Evolutionary conservation across 2,113 vertebrate species (phyloP).

Genomic region (Cyprinodon brontotheroides): DNA sequence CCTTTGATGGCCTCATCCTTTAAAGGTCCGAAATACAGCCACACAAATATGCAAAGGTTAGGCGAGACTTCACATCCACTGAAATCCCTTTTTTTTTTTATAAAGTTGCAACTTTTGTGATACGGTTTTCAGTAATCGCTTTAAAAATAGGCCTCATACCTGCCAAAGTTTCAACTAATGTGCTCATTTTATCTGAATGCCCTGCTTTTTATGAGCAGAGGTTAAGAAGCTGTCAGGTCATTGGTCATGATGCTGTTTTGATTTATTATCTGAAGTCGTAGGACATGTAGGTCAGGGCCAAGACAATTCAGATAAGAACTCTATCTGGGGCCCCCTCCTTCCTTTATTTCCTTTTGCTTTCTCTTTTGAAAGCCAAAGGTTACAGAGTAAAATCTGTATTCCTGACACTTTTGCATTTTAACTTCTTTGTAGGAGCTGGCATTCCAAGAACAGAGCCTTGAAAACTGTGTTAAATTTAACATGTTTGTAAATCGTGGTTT

Average conservation of each 20-base stretch:
- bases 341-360: constrained; percentile 49
- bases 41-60: constrained; percentile 25
- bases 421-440: constrained; percentile 3
- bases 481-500: constrained; percentile 1
- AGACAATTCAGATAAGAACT: constrained; percentile 76
- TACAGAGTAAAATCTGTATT: constrained; percentile 44
- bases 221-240: constrained; percentile 42
- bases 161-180: constrained; percentile 8
- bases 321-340: constrained; percentile 62
- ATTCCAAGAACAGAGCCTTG: constrained; percentile 1
- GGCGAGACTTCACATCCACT: constrained; percentile 25
- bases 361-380: constrained; percentile 48
- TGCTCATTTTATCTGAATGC: constrained; percentile 14
- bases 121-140: background rate
- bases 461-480: background rate
- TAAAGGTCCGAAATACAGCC: constrained; percentile 50
- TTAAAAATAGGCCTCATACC: background rate
- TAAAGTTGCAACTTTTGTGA: constrained; percentile 9
- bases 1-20: constrained; percentile 65
- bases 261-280: constrained; percentile 66
- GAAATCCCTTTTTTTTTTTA: constrained; percentile 10
- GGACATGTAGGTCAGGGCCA: constrained; percentile 69
- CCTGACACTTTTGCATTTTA: constrained; percentile 46
- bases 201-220: constrained; percentile 34
- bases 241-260: constrained; percentile 54